Percentiles rank a stretch among this genome's conserved stretches.
phyloP scores from a whole-genome alignment of 2,797 vertebrate genomes.

The Cyprinella venusta region DNA sequence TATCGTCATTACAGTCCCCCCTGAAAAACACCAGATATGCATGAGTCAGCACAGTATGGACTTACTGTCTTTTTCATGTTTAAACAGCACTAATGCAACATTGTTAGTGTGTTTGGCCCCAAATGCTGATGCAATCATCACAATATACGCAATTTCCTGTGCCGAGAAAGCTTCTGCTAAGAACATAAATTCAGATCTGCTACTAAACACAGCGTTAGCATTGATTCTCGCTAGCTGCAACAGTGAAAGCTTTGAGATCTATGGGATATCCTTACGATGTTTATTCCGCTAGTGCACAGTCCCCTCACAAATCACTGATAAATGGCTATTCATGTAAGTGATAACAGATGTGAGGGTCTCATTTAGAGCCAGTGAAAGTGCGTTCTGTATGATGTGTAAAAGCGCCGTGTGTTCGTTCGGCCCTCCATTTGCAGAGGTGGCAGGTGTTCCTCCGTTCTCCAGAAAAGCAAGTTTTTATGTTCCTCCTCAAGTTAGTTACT shows the following conservation, averaged over 20 bases:
- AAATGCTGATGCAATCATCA: slow-evolving; percentile 11
- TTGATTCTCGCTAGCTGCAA: slow-evolving; percentile 23
- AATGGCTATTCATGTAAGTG: slow-evolving; percentile 56
- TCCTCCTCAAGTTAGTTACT: slow-evolving; percentile 83
- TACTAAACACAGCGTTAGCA: slow-evolving; percentile 25
- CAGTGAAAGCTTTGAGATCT: slow-evolving; percentile 44
- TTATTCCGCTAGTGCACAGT: slow-evolving; percentile 28
- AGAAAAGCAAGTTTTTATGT: slow-evolving; percentile 84
- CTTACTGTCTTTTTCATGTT: slow-evolving; percentile 15
- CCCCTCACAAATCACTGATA: slow-evolving; percentile 54
- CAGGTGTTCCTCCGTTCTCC: slow-evolving; percentile 83
- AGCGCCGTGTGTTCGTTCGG: slow-evolving; percentile 63
- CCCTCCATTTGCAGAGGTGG: slow-evolving; percentile 74
- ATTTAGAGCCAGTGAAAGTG: slow-evolving; percentile 56
- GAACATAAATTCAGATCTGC: neutral
- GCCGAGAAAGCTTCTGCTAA: slow-evolving; percentile 8
- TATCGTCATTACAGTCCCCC: neutral
- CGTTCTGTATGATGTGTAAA: slow-evolving; percentile 61
- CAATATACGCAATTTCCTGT: slow-evolving; percentile 21
- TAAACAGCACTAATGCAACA: neutral
- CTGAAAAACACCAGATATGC: slow-evolving; percentile 14
- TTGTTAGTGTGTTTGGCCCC: neutral
- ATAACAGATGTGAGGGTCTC: slow-evolving; percentile 61
- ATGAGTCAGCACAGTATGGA: slow-evolving; percentile 6
- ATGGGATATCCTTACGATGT: slow-evolving; percentile 29